A percentile compares a stretch with the other conserved stretches of the same genome.
Conservation (phyloP, 2,888 invertebrate genomes). For the Torymus texanus region DNA sequence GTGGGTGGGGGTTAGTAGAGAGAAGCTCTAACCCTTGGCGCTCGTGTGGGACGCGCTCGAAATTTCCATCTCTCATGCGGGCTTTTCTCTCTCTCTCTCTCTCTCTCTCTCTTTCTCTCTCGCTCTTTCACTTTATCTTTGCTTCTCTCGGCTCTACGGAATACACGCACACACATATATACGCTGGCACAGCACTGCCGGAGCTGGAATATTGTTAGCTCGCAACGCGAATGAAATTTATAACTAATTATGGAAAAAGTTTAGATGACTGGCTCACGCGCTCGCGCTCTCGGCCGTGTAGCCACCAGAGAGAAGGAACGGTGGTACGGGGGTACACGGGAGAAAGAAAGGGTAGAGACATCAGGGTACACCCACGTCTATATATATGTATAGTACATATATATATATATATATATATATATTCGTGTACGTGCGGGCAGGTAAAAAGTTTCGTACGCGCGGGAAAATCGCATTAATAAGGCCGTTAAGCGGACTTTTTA, state of each 20-base stretch:
- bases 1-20: slow-evolving; percentile 13
- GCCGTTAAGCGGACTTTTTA: slow-evolving; percentile 64
- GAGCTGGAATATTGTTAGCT: slow-evolving; percentile 69
- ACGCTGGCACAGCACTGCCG: slow-evolving; percentile 14
- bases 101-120: slow-evolving; percentile 50
- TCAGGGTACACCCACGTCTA: background rate
- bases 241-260: slow-evolving; percentile 73
- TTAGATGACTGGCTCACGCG: slow-evolving; percentile 66
- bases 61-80: slow-evolving; percentile 50
- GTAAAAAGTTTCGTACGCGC: slow-evolving; percentile 57
- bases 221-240: slow-evolving; percentile 71
- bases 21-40: slow-evolving; percentile 47
- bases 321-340: background rate
- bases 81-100: slow-evolving; percentile 29
- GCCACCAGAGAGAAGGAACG: background rate
- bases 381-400: background rate
- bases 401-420: background rate
- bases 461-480: slow-evolving; percentile 68
- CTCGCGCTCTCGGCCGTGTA: background rate
- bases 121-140: slow-evolving; percentile 24
- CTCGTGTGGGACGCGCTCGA: slow-evolving; percentile 43
- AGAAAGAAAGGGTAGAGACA: slow-evolving; percentile 3
- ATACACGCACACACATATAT: slow-evolving; percentile 31
- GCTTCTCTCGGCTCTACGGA: slow-evolving; percentile 32
- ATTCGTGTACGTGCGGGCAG: background rate